Conservation (phyloP, 2,797 vertebrate species). For the Coregonus ussuriensis region DNA sequence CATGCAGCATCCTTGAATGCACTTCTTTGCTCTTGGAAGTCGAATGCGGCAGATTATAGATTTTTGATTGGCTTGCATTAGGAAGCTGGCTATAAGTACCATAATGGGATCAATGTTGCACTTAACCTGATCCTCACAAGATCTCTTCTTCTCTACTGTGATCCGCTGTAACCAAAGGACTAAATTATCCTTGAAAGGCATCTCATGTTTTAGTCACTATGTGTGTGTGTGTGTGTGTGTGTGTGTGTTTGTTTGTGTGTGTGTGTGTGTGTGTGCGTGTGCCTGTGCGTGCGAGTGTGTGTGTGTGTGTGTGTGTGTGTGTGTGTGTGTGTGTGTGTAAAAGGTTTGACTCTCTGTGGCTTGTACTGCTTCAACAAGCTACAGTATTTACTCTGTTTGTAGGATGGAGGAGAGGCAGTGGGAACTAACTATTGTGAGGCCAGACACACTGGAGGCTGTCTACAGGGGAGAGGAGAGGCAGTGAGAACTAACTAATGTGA, state of each 20-base stretch:
- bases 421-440: no score
- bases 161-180: not conserved
- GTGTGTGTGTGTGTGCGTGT: no score
- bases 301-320: no score
- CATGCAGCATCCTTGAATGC: not conserved
- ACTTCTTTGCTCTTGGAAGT: not conserved
- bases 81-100: not conserved
- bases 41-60: not conserved
- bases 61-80: constrained; percentile 11
- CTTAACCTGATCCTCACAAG: constrained; percentile 1
- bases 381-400: not conserved
- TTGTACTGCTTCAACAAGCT: not conserved
- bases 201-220: no score
- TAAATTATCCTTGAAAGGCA: not conserved
- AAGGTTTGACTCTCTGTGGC: not conserved
- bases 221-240: no score
- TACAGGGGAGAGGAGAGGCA: no score
- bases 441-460: no score
- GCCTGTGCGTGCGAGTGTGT: no score
- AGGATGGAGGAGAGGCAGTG: no score
- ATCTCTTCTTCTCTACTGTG: not conserved
- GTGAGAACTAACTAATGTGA: no score
- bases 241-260: no score
- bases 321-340: not conserved
- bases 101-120: not conserved